Conservation (phyloP, 1,140 invertebrate species). For the Pemphigus obesinymphae region DNA sequence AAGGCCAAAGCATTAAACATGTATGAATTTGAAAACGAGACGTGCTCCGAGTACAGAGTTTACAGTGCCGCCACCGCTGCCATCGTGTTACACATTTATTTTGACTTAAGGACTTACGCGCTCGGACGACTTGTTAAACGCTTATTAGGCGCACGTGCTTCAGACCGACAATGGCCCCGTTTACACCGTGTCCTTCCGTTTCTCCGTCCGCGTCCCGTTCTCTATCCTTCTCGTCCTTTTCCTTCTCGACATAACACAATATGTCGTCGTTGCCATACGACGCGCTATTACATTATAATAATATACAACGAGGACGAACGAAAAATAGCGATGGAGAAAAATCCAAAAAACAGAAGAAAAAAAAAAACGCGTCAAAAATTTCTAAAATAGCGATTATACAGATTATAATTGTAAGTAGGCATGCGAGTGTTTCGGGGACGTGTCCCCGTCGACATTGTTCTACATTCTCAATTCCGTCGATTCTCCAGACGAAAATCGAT, state of each 20-base stretch:
- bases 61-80: neutral
- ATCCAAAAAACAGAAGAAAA: too few species aligned
- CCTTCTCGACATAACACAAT: neutral
- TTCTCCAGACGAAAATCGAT: too few species aligned
- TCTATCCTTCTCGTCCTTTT: neutral
- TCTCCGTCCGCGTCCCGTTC: neutral
- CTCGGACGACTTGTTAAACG: conserved; percentile 41
- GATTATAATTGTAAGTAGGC: too few species aligned
- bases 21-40: conserved; percentile 35
- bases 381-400: too few species aligned
- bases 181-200: neutral
- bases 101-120: conserved; percentile 41
- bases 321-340: too few species aligned
- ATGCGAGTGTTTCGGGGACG: too few species aligned
- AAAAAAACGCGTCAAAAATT: too few species aligned
- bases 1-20: conserved; percentile 38
- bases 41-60: conserved; percentile 32
- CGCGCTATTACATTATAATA: too few species aligned
- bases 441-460: too few species aligned
- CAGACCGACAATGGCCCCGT: conserved; percentile 32
- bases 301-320: too few species aligned
- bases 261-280: too few species aligned
- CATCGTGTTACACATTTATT: conserved; percentile 39
- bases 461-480: too few species aligned
- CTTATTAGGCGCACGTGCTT: conserved; percentile 39